These are phyloP conservation scores for Leptinotarsa juncta DNA, from an alignment of 2,888 invertebrate species.

Conservation along the genomic window DNA sequence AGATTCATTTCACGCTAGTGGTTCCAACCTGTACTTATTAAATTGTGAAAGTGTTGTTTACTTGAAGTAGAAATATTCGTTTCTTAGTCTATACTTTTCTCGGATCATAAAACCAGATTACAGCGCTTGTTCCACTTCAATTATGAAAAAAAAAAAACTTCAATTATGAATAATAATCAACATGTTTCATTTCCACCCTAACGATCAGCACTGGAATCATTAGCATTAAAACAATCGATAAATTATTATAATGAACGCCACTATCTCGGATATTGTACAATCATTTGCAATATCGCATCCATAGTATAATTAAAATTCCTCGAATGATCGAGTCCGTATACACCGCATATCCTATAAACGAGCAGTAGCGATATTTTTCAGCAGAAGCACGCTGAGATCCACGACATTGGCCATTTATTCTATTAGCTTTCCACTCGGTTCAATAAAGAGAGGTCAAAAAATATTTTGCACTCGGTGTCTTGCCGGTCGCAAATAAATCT, in stretches of 20 bases:
- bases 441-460: constrained; percentile 19
- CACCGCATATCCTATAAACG: constrained; percentile 24
- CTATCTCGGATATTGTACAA: constrained; percentile 26
- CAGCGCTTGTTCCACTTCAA: not conserved
- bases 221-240: constrained; percentile 24
- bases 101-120: not conserved
- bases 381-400: constrained; percentile 25
- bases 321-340: constrained; percentile 23
- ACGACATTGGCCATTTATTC: constrained; percentile 21
- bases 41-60: no score
- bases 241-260: constrained; percentile 26
- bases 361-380: constrained; percentile 26
- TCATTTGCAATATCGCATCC: constrained; percentile 25
- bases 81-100: not conserved
- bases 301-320: constrained; percentile 28
- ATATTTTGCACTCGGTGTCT: constrained; percentile 12
- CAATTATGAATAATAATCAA: constrained; percentile 4
- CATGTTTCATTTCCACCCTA: constrained; percentile 13
- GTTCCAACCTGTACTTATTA: no score
- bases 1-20: no score
- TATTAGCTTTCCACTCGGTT: constrained; percentile 18
- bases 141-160: not conserved
- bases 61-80: no score
- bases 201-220: constrained; percentile 8
- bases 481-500: constrained; percentile 14